phyloP scores from a whole-genome alignment of 35 echinoderm and acorn worm species.

The Ptychodera flava region DNA sequence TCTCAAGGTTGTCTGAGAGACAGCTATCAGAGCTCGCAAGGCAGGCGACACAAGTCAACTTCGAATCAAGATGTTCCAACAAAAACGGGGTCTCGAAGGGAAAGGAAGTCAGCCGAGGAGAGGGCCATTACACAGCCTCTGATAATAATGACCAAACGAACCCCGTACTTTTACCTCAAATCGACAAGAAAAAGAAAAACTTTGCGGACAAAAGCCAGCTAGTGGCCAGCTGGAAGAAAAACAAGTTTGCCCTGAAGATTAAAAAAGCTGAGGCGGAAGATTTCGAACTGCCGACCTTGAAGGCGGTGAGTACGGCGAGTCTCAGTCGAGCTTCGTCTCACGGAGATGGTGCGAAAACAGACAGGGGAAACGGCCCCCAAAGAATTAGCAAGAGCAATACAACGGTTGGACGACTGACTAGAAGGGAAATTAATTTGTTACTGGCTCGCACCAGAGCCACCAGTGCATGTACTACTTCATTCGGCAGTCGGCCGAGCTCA shows the following conservation, averaged over 20 bases:
- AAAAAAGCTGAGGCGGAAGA: neutral
- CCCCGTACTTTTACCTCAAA: neutral
- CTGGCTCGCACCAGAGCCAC: neutral
- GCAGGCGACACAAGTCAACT: neutral
- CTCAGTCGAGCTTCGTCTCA: too few species aligned
- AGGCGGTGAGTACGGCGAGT: neutral
- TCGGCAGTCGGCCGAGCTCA: neutral
- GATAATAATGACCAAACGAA: too few species aligned
- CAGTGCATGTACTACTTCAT: neutral
- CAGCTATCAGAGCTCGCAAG: neutral
- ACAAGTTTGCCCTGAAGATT: neutral
- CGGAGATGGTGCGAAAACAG: neutral
- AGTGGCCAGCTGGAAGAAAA: neutral
- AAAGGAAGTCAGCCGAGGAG: too few species aligned
- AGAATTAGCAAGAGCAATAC: neutral
- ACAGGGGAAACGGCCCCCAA: neutral
- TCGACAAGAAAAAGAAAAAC: neutral
- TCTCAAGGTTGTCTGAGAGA: neutral
- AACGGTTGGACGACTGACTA: neutral
- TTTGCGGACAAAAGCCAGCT: neutral
- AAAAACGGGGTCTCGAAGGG: too few species aligned
- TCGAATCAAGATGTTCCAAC: too few species aligned
- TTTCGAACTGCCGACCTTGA: neutral
- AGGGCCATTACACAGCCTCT: too few species aligned
- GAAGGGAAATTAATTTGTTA: neutral